phyloP scores from a whole-genome alignment of 2,797 vertebrate genomes.

The Alauda arvensis region DNA sequence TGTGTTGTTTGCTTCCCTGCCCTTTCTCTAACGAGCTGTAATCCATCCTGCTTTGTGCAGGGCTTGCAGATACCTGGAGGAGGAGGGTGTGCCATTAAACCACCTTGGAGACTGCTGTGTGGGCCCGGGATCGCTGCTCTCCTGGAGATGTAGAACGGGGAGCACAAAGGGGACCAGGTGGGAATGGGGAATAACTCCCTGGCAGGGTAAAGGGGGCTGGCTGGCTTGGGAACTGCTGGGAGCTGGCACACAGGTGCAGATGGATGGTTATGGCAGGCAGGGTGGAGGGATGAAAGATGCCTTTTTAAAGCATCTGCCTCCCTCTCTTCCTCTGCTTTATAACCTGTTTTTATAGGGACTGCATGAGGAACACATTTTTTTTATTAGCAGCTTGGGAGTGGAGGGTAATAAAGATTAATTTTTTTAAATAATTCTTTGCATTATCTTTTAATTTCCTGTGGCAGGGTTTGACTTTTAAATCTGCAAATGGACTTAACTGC shows the following conservation, averaged over 20 bases:
- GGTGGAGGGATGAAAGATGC: background rate
- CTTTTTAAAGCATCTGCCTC: constrained; percentile 53
- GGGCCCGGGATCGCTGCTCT: constrained; percentile 19
- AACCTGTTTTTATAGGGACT: constrained; percentile 65
- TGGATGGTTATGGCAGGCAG: background rate
- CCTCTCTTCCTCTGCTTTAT: constrained; percentile 59
- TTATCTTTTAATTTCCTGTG: constrained; percentile 68
- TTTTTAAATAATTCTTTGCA: constrained; percentile 66
- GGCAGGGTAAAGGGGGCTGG: constrained; percentile 31
- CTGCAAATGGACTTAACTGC: background rate
- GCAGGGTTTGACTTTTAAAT: constrained; percentile 59
- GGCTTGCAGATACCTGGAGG: background rate
- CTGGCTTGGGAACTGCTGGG: background rate
- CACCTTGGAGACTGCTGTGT: constrained; percentile 5
- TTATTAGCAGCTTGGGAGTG: constrained; percentile 57
- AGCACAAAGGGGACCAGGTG: background rate
- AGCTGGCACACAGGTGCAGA: background rate
- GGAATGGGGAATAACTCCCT: constrained; percentile 45
- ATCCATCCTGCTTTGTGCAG: constrained; percentile 4
- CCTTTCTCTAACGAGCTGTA: constrained; percentile 40
- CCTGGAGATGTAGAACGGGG: constrained; percentile 20
- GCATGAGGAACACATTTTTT: constrained; percentile 54
- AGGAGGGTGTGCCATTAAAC: background rate
- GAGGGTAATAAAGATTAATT: constrained; percentile 69
- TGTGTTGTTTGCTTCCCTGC: constrained; percentile 42